Percentiles rank a stretch among this genome's conserved stretches.
phyloP scores from a whole-genome alignment of 2,888 invertebrate species.

The Euplagia quadripunctaria region DNA sequence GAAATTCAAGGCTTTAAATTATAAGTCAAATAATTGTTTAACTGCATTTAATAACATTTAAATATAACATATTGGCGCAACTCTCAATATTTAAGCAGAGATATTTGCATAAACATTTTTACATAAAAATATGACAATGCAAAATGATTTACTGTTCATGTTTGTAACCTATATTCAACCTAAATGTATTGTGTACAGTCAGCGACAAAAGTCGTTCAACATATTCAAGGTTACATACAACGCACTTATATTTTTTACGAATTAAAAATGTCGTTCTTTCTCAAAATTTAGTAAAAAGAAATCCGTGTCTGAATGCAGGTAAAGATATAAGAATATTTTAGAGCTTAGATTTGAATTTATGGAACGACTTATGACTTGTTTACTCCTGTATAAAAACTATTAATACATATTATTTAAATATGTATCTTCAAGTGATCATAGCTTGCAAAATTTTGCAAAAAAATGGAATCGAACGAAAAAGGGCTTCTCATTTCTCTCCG shows the following conservation, averaged over 20 bases:
- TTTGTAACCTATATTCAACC: background rate
- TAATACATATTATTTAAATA: too few relatives aligned
- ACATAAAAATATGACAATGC: background rate
- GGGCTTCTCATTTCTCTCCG: too few relatives aligned
- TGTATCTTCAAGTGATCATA: too few relatives aligned
- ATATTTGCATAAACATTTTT: background rate
- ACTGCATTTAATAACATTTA: slow-evolving; percentile 2
- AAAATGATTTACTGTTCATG: background rate
- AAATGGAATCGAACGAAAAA: too few relatives aligned
- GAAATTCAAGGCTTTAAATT: background rate
- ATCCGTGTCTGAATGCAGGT: background rate
- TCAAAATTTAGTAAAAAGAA: background rate
- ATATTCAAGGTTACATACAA: background rate
- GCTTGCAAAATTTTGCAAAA: too few relatives aligned
- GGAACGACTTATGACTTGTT: background rate
- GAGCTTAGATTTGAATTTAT: background rate
- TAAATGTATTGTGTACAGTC: background rate
- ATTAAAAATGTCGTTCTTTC: background rate
- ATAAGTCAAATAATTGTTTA: background rate
- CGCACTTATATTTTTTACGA: background rate
- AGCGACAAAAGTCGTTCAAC: background rate
- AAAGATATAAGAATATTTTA: too few relatives aligned
- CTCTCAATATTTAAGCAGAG: background rate
- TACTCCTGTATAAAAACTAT: background rate
- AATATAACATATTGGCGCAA: background rate